Percentiles rank a stretch among this genome's conserved stretches.
Evolutionary conservation across 2,888 invertebrate species (phyloP).

Genomic region (Camponotus fellah): DNA sequence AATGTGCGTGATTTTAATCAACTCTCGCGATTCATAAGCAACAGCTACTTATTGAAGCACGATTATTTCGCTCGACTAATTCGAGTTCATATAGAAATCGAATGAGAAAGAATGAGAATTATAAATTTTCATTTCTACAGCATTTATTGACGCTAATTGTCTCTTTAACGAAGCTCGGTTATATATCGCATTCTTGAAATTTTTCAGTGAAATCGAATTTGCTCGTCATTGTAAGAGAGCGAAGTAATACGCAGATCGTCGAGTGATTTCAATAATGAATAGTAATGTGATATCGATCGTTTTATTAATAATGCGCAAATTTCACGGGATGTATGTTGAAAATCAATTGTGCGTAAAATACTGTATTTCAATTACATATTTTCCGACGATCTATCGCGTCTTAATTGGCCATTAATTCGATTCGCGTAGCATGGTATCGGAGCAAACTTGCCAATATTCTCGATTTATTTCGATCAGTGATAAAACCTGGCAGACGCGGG

Average conservation of each 20-base stretch:
- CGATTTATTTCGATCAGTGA: neutral
- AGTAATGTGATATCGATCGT: neutral
- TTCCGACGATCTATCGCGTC: neutral
- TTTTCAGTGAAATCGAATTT: neutral
- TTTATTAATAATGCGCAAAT: constrained; percentile 1
- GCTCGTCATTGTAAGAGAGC: neutral
- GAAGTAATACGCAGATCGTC: neutral
- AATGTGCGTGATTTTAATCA: neutral
- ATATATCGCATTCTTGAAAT: neutral
- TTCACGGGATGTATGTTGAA: neutral
- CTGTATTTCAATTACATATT: neutral
- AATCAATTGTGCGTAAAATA: neutral
- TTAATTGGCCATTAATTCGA: neutral
- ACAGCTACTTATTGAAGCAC: neutral
- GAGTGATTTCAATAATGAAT: neutral
- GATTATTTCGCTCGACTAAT: neutral
- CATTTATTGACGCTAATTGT: neutral
- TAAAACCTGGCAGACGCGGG: neutral
- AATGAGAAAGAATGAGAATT: neutral
- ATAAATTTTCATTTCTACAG: neutral
- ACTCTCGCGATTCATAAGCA: neutral
- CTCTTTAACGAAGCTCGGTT: neutral
- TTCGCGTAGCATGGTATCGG: neutral
- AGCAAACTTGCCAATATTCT: neutral
- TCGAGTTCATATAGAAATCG: too few species aligned